These are phyloP conservation scores for Torymus texanus DNA, from an alignment of 2,888 invertebrate species.

Conservation along the genomic window DNA sequence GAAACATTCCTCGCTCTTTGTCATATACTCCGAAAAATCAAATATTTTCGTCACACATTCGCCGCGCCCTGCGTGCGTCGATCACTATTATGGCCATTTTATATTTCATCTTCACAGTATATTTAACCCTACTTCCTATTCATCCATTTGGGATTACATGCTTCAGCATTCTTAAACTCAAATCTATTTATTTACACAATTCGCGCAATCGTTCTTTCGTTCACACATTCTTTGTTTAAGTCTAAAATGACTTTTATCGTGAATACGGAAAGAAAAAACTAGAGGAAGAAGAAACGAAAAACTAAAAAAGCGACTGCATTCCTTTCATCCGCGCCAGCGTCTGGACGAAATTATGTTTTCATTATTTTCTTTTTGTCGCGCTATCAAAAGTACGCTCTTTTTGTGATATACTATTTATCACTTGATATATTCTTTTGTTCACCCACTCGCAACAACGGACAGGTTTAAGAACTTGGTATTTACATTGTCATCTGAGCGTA, in stretches of 20 bases:
- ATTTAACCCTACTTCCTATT: not conserved
- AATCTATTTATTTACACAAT: slow-evolving; percentile 38
- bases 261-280: slow-evolving; percentile 33
- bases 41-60: slow-evolving; percentile 30
- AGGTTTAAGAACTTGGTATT: slow-evolving; percentile 19
- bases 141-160: not conserved
- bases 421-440: slow-evolving; percentile 13
- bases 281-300: slow-evolving; percentile 43
- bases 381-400: slow-evolving; percentile 27
- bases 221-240: slow-evolving; percentile 32
- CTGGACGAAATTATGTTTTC: slow-evolving; percentile 47
- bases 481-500: slow-evolving; percentile 34
- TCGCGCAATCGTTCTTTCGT: not conserved
- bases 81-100: slow-evolving; percentile 63
- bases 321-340: slow-evolving; percentile 53
- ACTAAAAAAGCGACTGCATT: slow-evolving; percentile 37
- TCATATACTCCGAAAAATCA: slow-evolving; percentile 38
- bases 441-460: not conserved
- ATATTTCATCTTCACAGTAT: slow-evolving; percentile 28
- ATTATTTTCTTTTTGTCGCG: slow-evolving; percentile 25
- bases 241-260: slow-evolving; percentile 42
- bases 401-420: slow-evolving; percentile 12
- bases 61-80: slow-evolving; percentile 44
- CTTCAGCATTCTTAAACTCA: not conserved
- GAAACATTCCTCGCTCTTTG: slow-evolving; percentile 51